Conservation (phyloP, 64 coral and sea anemone genomes). For the Astreopora myriophthalma region DNA sequence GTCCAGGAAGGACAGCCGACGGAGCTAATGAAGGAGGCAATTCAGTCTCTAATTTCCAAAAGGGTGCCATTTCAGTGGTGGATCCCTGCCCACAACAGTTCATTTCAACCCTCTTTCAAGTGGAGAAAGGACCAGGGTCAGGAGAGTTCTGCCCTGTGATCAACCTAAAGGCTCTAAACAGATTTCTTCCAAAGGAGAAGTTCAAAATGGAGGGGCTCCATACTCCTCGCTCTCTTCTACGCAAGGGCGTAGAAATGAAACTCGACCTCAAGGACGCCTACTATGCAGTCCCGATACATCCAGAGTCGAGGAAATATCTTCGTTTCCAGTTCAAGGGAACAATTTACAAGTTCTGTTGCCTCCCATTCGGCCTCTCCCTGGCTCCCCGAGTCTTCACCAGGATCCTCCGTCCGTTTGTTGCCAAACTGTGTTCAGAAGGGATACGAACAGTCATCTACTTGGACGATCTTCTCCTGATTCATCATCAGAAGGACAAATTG, state of each 20-base stretch:
- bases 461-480: conserved; percentile 50
- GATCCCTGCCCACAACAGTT: conserved; percentile 28
- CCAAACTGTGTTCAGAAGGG: conserved; percentile 8
- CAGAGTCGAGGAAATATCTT: conserved; percentile 26
- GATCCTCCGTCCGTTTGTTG: conserved; percentile 14
- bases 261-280: conserved; percentile 56
- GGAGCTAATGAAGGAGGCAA: conserved; percentile 1
- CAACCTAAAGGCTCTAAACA: conserved; percentile 51
- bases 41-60: conserved; percentile 40
- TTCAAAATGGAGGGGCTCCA: conserved; percentile 53
- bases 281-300: conserved; percentile 20
- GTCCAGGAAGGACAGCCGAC: too few species aligned
- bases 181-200: conserved; percentile 33
- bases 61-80: conserved; percentile 36
- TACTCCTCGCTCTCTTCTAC: conserved; percentile 1
- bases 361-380: conserved; percentile 40
- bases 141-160: conserved; percentile 50
- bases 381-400: conserved; percentile 27
- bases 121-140: conserved; percentile 38
- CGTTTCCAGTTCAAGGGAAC: conserved; percentile 11
- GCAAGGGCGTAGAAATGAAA: conserved; percentile 20
- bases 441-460: conserved; percentile 60
- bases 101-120: conserved; percentile 54
- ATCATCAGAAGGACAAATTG: conserved; percentile 3
- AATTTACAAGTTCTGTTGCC: conserved; percentile 45